Evolutionary conservation across 2,888 invertebrate species (phyloP).

Genomic region (Dicranocentrus wangi): DNA sequence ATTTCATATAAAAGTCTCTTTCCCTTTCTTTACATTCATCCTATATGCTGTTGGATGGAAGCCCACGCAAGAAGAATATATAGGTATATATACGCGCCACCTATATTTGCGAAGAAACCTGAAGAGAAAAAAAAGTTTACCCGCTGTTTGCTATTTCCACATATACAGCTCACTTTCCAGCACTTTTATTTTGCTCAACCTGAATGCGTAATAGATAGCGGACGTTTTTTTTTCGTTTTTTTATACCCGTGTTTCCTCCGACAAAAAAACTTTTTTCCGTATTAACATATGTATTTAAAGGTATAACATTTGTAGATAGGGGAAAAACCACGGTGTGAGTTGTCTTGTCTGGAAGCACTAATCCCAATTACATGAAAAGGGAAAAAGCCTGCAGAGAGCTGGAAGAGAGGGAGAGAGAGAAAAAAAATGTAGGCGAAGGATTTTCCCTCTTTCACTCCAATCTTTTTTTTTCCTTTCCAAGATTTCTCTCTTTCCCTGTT

Average conservation of each 20-base stretch:
- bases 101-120: neutral
- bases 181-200: slow-evolving; percentile 15
- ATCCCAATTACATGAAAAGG: slow-evolving; percentile 52
- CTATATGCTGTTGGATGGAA: neutral
- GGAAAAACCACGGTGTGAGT: neutral
- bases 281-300: neutral
- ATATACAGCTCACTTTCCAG: slow-evolving; percentile 19
- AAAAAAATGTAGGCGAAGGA: too few relatives aligned
- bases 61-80: neutral
- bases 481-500: neutral
- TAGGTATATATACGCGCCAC: too few relatives aligned
- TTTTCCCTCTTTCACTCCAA: too few relatives aligned
- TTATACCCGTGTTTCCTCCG: neutral
- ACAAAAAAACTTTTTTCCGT: slow-evolving; percentile 15
- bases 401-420: too few relatives aligned
- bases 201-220: slow-evolving; percentile 32
- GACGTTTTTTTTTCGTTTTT: slow-evolving; percentile 11
- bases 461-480: neutral
- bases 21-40: neutral
- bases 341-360: slow-evolving; percentile 32
- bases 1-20: neutral
- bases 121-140: slow-evolving; percentile 22
- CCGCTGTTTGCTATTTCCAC: slow-evolving; percentile 22
- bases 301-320: slow-evolving; percentile 15
- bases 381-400: slow-evolving; percentile 18